A percentile compares a stretch with the other conserved stretches of the same genome.
Evolutionary conservation across 2,113 vertebrate species (phyloP).

Genomic region (Rana temporaria): DNA sequence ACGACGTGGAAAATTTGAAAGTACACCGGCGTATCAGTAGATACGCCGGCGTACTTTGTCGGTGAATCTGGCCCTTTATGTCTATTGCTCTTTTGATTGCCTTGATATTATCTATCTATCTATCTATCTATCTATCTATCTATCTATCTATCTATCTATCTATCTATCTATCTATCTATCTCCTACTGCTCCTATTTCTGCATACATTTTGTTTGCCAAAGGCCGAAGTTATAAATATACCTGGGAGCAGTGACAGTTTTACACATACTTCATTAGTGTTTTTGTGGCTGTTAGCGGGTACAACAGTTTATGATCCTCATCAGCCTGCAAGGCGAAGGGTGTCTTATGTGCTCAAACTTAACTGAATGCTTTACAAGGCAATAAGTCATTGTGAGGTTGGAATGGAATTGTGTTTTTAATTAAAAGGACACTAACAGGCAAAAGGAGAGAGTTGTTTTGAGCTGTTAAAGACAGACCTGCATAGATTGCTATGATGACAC

Average conservation of each 20-base stretch:
- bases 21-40: too few species aligned
- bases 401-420: constrained; percentile 1
- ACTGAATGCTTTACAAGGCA: constrained; percentile 3
- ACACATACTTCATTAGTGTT: constrained; percentile 20
- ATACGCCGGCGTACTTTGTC: too few species aligned
- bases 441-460: background rate
- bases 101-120: background rate
- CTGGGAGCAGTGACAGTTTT: constrained; percentile 13
- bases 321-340: background rate
- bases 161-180: constrained; percentile 2
- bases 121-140: constrained; percentile 12
- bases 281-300: background rate
- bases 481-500: too few species aligned
- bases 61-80: too few species aligned
- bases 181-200: background rate
- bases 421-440: constrained; percentile 19
- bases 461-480: too few species aligned
- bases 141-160: background rate
- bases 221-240: constrained; percentile 25
- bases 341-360: background rate
- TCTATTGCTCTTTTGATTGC: too few species aligned
- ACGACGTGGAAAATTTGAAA: too few species aligned
- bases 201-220: background rate
- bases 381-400: constrained; percentile 15
- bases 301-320: constrained; percentile 37